Evolutionary conservation across 2,797 vertebrate genomes (phyloP), one percentile per base, ranked within the genome.

Genomic region (Caiman crocodilus): DNA sequence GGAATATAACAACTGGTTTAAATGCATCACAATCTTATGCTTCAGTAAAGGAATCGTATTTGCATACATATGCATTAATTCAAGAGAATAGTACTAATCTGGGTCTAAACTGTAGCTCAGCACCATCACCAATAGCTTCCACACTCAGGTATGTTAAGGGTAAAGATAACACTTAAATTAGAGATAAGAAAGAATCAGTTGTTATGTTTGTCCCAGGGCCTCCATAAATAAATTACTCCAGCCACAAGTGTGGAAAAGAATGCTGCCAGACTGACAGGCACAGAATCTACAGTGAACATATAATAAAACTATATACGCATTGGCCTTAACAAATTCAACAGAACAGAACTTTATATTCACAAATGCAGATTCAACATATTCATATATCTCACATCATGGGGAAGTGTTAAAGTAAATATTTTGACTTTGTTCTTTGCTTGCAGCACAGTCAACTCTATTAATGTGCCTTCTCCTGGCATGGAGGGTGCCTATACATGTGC

Each of bases 31-130:
- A 14, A 23, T 76, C 55, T 61, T 69, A 32, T 63, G 67, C 18
- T 90, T 21, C 26, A 77, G 26, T 75, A 94, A 89, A 93, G 61
- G 6, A 84, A n/a, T 92, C 50, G 50, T 3, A 14, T 88, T 78
- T 61, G 28, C 69, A 94, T 7, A 28, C 85, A 23, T 60, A n/a
- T 16, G 17, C 57, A 26, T 23, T 84, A 85, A 91, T 73, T 83
- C 28, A 82, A 30, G 2, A 71, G 30, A 93, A 84, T 57, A 25
- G 69, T 35, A 56, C 21, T 58, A n/a, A 28, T 2, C 76, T 65
- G 63, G 63, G n/a, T 9, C 63, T n/a, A 65, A 65, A 65, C 28
- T 65, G 63, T 8, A 30, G 17, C 17, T 30, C 20, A 18, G 17
- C 64, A n/a, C 26, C n/a, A 20, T 30, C 64, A 30, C 16, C 30